Evolutionary conservation across 2,113 vertebrate genomes (phyloP).

Genomic region (Sprattus sprattus): DNA sequence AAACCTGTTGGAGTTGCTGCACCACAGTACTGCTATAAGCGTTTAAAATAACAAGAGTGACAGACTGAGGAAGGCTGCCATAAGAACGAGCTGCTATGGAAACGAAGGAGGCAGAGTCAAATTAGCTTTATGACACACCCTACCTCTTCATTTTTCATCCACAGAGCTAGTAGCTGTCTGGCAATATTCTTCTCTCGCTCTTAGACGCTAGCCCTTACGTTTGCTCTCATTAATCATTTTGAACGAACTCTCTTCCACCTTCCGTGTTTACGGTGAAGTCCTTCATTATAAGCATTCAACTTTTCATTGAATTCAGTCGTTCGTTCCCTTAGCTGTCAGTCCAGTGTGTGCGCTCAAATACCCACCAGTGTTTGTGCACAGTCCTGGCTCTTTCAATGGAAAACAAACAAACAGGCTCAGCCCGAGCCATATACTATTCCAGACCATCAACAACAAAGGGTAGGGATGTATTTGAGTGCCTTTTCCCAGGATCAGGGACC

Average conservation of each 20-base stretch:
- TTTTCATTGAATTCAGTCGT: no score
- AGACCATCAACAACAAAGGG: no score
- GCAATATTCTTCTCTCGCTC: neutral
- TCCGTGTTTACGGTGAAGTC: neutral
- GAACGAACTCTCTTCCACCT: neutral
- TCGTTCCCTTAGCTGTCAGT: no score
- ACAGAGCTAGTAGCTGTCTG: neutral
- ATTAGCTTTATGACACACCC: neutral
- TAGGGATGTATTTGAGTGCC: no score
- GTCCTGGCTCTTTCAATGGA: no score
- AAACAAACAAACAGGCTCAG: no score
- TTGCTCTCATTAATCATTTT: neutral
- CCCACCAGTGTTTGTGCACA: no score
- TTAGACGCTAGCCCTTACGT: no score
- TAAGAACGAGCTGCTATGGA: conserved; percentile 32
- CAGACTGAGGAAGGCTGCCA: conserved; percentile 21
- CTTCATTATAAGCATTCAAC: neutral
- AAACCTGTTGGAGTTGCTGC: conserved; percentile 46
- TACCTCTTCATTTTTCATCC: neutral
- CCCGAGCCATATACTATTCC: no score
- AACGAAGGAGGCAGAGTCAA: neutral
- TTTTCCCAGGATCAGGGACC: neutral
- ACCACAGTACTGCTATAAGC: neutral
- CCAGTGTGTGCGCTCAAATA: no score
- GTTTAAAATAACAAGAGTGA: conserved; percentile 30